Conservation (phyloP, 2,113 vertebrate species). For the Paraplagusia blochii region DNA sequence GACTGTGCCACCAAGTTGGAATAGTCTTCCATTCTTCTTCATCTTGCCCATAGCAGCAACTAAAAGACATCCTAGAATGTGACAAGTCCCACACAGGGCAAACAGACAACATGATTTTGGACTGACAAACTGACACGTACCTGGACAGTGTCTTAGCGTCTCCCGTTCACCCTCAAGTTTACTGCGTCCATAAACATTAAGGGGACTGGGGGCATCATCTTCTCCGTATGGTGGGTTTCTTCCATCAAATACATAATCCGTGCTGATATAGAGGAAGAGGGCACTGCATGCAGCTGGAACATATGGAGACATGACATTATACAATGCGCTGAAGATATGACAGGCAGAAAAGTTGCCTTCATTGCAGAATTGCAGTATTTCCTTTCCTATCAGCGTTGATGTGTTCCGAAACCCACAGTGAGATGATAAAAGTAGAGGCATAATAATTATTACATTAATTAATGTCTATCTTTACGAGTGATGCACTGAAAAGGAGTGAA, state of each 20-base stretch:
- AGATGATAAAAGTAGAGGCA: too few relatives aligned
- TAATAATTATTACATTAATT: too few relatives aligned
- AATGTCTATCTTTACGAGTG: too few relatives aligned
- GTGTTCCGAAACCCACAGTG: too few relatives aligned
- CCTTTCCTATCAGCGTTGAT: too few relatives aligned
- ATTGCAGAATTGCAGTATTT: neutral
- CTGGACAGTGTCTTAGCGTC: constrained; percentile 84
- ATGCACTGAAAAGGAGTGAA: too few relatives aligned
- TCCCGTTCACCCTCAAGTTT: constrained; percentile 92
- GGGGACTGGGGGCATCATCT: constrained; percentile 84
- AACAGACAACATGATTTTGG: neutral
- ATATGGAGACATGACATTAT: neutral
- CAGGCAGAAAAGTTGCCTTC: neutral
- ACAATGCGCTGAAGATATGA: neutral
- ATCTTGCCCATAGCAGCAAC: too few relatives aligned
- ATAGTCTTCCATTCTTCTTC: too few relatives aligned
- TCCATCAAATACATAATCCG: constrained; percentile 96
- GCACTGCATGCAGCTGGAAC: constrained; percentile 67
- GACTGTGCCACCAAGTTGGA: too few relatives aligned
- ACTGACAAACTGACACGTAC: constrained; percentile 63
- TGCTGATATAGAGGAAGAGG: constrained; percentile 91
- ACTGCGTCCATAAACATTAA: constrained; percentile 91
- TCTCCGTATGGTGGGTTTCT: constrained; percentile 91
- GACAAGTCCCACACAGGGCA: constrained; percentile 48
- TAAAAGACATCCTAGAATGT: too few relatives aligned